A percentile compares a stretch with the other conserved stretches of the same genome.
phyloP scores from a whole-genome alignment of 1,140 invertebrate species.

The Agraylea sexmaculata region DNA sequence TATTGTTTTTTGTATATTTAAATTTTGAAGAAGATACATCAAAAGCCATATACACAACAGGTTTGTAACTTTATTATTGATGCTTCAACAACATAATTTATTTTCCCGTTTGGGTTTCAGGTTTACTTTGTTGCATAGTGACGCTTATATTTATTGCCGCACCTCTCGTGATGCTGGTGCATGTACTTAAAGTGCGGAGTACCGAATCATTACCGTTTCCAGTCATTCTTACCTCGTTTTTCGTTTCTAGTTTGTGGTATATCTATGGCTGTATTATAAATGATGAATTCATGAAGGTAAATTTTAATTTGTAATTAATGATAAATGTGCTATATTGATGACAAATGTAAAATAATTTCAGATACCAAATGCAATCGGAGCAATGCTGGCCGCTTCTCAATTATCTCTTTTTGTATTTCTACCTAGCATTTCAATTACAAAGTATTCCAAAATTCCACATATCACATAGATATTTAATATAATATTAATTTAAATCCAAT shows the following conservation, averaged over 20 bases:
- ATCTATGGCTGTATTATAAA: slow-evolving; percentile 58
- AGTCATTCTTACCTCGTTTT: slow-evolving; percentile 60
- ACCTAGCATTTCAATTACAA: slow-evolving; percentile 34
- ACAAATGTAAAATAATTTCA: slow-evolving; percentile 30
- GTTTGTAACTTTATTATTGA: slow-evolving; percentile 17
- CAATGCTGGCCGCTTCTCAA: slow-evolving; percentile 52
- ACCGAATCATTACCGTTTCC: slow-evolving; percentile 69
- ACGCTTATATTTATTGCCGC: slow-evolving; percentile 69
- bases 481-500: no score
- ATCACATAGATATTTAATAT: no score
- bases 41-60: slow-evolving; percentile 27
- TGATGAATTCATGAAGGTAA: slow-evolving; percentile 60
- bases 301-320: slow-evolving; percentile 1
- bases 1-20: slow-evolving; percentile 35
- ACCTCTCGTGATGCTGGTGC: slow-evolving; percentile 60
- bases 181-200: slow-evolving; percentile 62
- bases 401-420: slow-evolving; percentile 58
- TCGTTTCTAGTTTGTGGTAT: slow-evolving; percentile 64
- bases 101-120: slow-evolving; percentile 31
- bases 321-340: not conserved
- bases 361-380: slow-evolving; percentile 62
- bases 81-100: slow-evolving; percentile 9
- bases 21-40: slow-evolving; percentile 26
- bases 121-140: slow-evolving; percentile 54
- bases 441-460: no score